Base-by-base conservation (phyloP, 2,113 vertebrate genomes). In the Centrocercus urophasianus region DNA sequence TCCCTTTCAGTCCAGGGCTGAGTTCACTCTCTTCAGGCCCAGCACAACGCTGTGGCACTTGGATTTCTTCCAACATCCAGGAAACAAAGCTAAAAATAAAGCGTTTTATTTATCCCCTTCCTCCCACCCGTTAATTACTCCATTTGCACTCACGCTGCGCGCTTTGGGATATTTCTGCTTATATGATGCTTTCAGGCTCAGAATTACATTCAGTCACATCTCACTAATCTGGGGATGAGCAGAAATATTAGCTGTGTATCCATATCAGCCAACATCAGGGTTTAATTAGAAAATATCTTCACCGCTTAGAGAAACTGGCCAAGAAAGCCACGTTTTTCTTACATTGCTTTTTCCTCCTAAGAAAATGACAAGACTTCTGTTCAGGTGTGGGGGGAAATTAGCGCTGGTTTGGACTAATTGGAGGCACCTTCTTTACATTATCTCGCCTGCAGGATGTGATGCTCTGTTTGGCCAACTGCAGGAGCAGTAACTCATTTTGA, bases 21-120 rank as follows among this genome's bases (percentile, higher is more conserved):
- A 82, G 66, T 36, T 92, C 84, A 77, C 30, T 36, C 65, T 64
- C 24, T 66, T 52, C 79, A 86, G 71, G 64, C 91, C 82, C 64
- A 15, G 50, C 2, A 59, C 56, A 72, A 69, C 16, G 52, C 27
- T 83, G 85, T 78, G 78, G 84, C 72, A 75, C 48, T 82, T 93
- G 93, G 89, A 67, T 69, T 75, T 87, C 56, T 79, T 89, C 87
- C 95, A 95, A 40, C 40, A 60, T 42, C 65, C 82, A 83, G 79
- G 76, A 95, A 93, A 86, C 50, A 71, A 83, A 83, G 63, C 77
- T 80, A 89, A 83, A 95, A 93, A 95, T 86, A 76, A 84, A 95
- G 38, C 28, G 54, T 6, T 83, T 89, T 30, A 85, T 93, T 91
- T 83, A 85, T 64, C 64, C 65, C 52, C 82, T 64, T 40, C 36